Percentiles rank a stretch among this genome's conserved stretches.
Evolutionary conservation across 2,797 vertebrate genomes (phyloP).

Genomic region (Gymnothorax reevesii): DNA sequence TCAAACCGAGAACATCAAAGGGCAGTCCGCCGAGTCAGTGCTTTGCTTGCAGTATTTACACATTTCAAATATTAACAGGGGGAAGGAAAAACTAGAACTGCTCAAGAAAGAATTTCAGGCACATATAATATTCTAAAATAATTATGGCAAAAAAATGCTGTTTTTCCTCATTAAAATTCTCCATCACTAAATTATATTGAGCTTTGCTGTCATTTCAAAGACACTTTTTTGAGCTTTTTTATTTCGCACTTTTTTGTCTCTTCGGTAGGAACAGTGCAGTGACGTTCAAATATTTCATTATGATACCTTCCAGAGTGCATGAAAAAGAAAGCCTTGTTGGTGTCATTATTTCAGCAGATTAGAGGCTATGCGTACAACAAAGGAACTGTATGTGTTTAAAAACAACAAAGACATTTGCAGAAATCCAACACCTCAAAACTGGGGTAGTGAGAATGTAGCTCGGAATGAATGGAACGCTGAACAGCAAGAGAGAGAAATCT

Average conservation of each 20-base stretch:
- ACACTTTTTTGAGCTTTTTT: constrained; percentile 35
- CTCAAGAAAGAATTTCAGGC: neutral
- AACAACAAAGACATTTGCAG: constrained; percentile 66
- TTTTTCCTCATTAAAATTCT: neutral
- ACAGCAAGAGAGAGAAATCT: constrained; percentile 64
- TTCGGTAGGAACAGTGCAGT: constrained; percentile 5
- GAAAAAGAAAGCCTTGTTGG: constrained; percentile 50
- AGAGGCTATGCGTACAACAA: constrained; percentile 68
- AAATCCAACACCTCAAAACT: constrained; percentile 64
- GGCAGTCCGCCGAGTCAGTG: neutral
- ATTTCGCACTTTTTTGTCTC: constrained; percentile 42
- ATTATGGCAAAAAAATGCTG: neutral
- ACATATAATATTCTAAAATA: neutral
- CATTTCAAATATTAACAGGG: neutral
- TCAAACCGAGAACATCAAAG: neutral
- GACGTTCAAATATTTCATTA: constrained; percentile 46
- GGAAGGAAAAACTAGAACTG: neutral
- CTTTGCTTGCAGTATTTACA: neutral
- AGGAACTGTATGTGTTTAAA: constrained; percentile 65
- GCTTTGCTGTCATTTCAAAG: neutral
- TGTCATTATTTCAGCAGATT: constrained; percentile 70
- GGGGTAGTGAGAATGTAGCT: constrained; percentile 54
- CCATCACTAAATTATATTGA: neutral
- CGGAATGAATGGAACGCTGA: constrained; percentile 69
- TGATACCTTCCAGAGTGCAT: constrained; percentile 28